Conservation (phyloP, 1,140 invertebrate species). For the Homarus americanus region DNA sequence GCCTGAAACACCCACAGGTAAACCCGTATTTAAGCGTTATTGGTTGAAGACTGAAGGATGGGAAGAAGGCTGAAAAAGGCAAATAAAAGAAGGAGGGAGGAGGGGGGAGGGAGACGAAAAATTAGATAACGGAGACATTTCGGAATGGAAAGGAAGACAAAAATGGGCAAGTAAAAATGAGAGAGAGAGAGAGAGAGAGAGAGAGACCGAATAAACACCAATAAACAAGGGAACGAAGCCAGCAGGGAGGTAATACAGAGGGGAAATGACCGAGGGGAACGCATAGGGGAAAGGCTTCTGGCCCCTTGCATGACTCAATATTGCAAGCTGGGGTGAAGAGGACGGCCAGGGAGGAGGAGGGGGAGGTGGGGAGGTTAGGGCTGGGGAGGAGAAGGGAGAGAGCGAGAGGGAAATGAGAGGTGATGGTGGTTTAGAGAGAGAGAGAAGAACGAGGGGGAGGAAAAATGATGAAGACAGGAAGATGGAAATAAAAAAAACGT, state of each 20-base stretch:
- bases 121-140: no score
- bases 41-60: no score
- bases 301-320: conserved; percentile 45
- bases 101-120: neutral
- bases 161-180: neutral
- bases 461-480: neutral
- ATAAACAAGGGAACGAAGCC: conserved; percentile 29
- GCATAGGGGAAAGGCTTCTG: conserved; percentile 15
- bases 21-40: no score
- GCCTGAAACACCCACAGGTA: no score
- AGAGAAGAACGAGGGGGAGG: no score
- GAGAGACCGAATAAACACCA: conserved; percentile 30
- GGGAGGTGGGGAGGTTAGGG: neutral
- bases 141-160: neutral
- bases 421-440: neutral
- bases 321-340: conserved; percentile 12
- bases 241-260: conserved; percentile 35
- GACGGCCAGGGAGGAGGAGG: neutral
- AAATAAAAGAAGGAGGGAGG: neutral
- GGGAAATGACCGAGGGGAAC: conserved; percentile 21
- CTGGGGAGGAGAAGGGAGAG: neutral
- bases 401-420: no score
- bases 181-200: neutral
- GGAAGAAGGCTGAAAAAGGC: no score
- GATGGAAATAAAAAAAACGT: neutral